These are phyloP conservation scores for Enteromius viviparus DNA, from an alignment of 2,797 vertebrate species.

Conservation along the genomic window DNA sequence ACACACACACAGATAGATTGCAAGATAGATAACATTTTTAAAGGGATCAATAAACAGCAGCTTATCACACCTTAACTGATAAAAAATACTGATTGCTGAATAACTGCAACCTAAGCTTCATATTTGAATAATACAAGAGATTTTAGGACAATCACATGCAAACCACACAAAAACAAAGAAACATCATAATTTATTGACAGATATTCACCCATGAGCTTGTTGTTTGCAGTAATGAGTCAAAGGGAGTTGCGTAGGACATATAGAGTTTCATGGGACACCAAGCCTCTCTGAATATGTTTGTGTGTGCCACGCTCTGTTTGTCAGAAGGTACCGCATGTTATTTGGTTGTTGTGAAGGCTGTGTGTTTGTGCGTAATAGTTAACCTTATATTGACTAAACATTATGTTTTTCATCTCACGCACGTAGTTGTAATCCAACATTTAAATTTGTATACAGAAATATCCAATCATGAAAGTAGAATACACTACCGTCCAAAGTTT, in stretches of 20 bases:
- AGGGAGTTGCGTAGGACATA: slow-evolving; percentile 42
- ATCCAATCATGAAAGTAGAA: slow-evolving; percentile 28
- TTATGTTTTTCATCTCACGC: slow-evolving; percentile 30
- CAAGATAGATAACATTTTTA: slow-evolving; percentile 23
- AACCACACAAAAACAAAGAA: slow-evolving; percentile 17
- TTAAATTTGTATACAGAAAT: slow-evolving; percentile 20
- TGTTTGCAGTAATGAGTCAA: slow-evolving; percentile 2
- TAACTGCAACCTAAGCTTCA: slow-evolving; percentile 32
- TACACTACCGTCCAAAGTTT: not conserved
- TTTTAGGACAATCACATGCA: slow-evolving; percentile 8
- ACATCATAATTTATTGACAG: slow-evolving; percentile 16
- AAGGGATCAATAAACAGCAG: slow-evolving; percentile 42
- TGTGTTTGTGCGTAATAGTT: slow-evolving; percentile 34
- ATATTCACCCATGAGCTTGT: slow-evolving; percentile 29
- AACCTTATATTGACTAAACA: slow-evolving; percentile 41
- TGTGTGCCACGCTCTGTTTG: slow-evolving; percentile 57
- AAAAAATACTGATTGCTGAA: slow-evolving; percentile 29
- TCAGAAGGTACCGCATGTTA: slow-evolving; percentile 57
- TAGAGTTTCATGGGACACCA: slow-evolving; percentile 57
- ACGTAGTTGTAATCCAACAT: slow-evolving; percentile 28
- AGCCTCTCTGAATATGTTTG: slow-evolving; percentile 56
- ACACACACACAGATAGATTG: slow-evolving; percentile 51
- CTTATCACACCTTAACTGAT: slow-evolving; percentile 32
- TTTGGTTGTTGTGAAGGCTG: slow-evolving; percentile 47
- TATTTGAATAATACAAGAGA: slow-evolving; percentile 15